phyloP scores from a whole-genome alignment of 2,797 vertebrate species.

The Kryptolebias ocellatus region DNA sequence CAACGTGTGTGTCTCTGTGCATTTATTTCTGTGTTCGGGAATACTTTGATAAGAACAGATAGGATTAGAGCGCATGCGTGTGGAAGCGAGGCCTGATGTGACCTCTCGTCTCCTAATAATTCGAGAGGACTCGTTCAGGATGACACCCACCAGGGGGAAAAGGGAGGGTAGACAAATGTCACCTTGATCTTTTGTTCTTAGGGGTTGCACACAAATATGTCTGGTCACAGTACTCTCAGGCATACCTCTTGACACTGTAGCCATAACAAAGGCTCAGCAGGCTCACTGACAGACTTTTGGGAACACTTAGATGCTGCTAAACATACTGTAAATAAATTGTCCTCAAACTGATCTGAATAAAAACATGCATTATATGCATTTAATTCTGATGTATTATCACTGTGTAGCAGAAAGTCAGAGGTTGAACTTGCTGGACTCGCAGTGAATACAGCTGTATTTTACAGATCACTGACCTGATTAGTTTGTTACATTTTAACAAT shows the following conservation, averaged over 20 bases:
- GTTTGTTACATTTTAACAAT: no score
- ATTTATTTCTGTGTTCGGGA: slow-evolving; percentile 33
- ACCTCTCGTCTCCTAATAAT: slow-evolving; percentile 48
- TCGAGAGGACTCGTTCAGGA: slow-evolving; percentile 35
- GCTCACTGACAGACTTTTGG: neutral
- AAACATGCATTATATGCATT: neutral
- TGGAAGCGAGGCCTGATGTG: slow-evolving; percentile 42
- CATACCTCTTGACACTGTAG: slow-evolving; percentile 31
- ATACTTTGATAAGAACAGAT: slow-evolving; percentile 43
- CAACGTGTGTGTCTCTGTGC: slow-evolving; percentile 40
- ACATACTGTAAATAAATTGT: neutral
- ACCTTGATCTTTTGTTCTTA: slow-evolving; percentile 40
- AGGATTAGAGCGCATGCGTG: slow-evolving; percentile 31
- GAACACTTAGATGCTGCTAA: slow-evolving; percentile 5
- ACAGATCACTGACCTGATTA: no score
- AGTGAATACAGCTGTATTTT: no score
- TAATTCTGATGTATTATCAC: no score
- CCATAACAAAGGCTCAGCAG: slow-evolving; percentile 6
- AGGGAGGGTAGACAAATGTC: slow-evolving; percentile 41
- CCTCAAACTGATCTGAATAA: slow-evolving; percentile 2
- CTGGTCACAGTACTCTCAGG: slow-evolving; percentile 10
- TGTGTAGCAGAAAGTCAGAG: no score
- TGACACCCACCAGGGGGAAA: slow-evolving; percentile 38
- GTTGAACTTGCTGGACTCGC: no score
- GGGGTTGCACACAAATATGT: slow-evolving; percentile 24